Evolutionary conservation across 1,140 invertebrate species (phyloP).

Genomic region (Megalopta genalis): DNA sequence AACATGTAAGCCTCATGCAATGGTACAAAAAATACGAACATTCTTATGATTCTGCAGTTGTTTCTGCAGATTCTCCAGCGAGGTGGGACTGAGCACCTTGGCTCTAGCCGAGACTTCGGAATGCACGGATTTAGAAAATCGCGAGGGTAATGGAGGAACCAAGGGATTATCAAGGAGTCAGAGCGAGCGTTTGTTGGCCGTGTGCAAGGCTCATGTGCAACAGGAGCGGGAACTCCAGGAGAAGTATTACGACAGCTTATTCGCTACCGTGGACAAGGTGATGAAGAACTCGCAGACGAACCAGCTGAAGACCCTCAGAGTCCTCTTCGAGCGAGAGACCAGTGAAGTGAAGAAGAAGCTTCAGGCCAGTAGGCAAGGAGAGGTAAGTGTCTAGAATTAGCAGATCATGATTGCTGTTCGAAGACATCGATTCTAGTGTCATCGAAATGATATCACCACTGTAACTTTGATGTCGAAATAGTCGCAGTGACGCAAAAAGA

Average conservation of each 20-base stretch:
- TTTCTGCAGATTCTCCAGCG: slow-evolving; percentile 73
- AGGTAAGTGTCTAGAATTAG: slow-evolving; percentile 80
- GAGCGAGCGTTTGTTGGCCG: slow-evolving; percentile 84
- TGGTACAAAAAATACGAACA: not conserved
- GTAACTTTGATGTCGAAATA: too few relatives aligned
- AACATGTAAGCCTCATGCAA: slow-evolving; percentile 86
- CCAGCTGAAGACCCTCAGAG: slow-evolving; percentile 87
- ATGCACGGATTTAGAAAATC: slow-evolving; percentile 74
- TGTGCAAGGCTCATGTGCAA: slow-evolving; percentile 86
- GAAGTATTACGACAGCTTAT: slow-evolving; percentile 91
- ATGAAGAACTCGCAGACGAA: slow-evolving; percentile 88
- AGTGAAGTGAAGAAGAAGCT: slow-evolving; percentile 91
- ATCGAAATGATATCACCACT: too few relatives aligned
- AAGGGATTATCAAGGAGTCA: slow-evolving; percentile 83
- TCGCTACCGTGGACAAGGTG: slow-evolving; percentile 87
- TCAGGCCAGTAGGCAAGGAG: slow-evolving; percentile 89
- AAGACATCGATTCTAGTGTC: too few relatives aligned
- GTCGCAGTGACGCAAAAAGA: too few relatives aligned
- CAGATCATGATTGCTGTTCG: too few relatives aligned
- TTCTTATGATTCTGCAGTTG: slow-evolving; percentile 17
- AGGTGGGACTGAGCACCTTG: slow-evolving; percentile 66
- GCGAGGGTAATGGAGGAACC: slow-evolving; percentile 77
- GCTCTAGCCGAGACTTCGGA: slow-evolving; percentile 70
- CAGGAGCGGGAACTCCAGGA: slow-evolving; percentile 90
- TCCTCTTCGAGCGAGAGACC: slow-evolving; percentile 86